Conservation (phyloP, 2,113 vertebrate genomes). For the Mixornis gularis region DNA sequence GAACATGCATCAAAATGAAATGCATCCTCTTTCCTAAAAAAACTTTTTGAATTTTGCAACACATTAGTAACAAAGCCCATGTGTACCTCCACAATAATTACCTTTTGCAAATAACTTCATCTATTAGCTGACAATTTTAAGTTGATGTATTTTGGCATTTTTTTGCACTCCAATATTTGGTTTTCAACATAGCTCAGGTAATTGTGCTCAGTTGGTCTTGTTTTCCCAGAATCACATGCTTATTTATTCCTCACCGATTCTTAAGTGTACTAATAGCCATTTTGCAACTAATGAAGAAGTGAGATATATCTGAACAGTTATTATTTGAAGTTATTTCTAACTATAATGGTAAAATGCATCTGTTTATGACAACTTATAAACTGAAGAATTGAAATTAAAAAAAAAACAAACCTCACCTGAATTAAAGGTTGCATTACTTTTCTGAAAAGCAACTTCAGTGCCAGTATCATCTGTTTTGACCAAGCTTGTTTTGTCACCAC, state of each 20-base stretch:
- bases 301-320: not conserved
- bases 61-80: not conserved
- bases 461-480: not conserved
- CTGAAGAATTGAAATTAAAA: not conserved
- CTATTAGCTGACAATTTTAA: not conserved
- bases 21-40: not conserved
- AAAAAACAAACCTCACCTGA: constrained; percentile 56
- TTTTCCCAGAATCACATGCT: not conserved
- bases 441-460: constrained; percentile 3
- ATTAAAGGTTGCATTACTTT: not conserved
- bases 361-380: not conserved
- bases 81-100: not conserved
- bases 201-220: not conserved
- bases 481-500: not conserved
- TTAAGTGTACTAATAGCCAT: not conserved
- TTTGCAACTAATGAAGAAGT: not conserved
- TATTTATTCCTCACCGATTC: not conserved
- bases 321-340: not conserved
- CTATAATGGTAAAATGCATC: not conserved
- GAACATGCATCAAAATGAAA: not conserved
- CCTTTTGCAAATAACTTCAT: not conserved
- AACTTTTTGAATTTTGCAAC: not conserved
- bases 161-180: not conserved
- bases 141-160: not conserved
- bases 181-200: not conserved